phyloP scores from a whole-genome alignment of 2,888 invertebrate species.

The Oscheius sp. region DNA sequence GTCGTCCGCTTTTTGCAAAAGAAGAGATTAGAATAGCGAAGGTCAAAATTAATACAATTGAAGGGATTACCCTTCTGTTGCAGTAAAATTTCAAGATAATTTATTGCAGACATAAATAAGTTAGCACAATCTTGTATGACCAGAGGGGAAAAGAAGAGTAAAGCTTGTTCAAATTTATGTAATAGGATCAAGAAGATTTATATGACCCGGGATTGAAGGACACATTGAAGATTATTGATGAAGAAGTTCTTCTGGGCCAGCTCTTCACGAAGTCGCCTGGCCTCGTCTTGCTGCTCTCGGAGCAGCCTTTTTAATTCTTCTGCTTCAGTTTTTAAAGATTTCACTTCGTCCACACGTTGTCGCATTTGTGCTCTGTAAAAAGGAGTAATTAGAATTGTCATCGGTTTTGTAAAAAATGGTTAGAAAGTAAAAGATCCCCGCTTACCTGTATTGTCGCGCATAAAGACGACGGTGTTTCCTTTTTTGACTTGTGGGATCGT shows the following conservation, averaged over 20 bases:
- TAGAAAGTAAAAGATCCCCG: background rate
- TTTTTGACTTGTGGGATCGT: constrained; percentile 58
- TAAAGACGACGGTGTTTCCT: constrained; percentile 54
- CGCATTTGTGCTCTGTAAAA: constrained; percentile 37
- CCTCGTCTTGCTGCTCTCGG: constrained; percentile 35
- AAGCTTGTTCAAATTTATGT: constrained; percentile 20
- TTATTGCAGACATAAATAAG: constrained; percentile 2
- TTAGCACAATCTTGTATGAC: constrained; percentile 23
- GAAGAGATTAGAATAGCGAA: too few species aligned
- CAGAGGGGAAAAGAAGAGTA: constrained; percentile 4
- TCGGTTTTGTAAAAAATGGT: too few species aligned
- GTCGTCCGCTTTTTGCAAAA: too few species aligned
- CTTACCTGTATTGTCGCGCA: constrained; percentile 52
- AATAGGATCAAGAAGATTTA: constrained; percentile 8
- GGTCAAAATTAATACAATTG: too few species aligned
- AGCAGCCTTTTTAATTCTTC: constrained; percentile 45
- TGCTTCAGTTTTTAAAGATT: constrained; percentile 44
- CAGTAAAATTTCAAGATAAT: background rate
- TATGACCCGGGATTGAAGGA: constrained; percentile 22
- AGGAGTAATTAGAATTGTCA: background rate
- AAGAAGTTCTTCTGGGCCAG: constrained; percentile 40
- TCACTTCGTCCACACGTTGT: constrained; percentile 59
- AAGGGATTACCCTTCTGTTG: too few species aligned
- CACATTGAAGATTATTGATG: constrained; percentile 37
- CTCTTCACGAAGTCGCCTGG: constrained; percentile 35